phyloP scores from a whole-genome alignment of 2,797 vertebrate species.

The Ptychadena robeensis region DNA sequence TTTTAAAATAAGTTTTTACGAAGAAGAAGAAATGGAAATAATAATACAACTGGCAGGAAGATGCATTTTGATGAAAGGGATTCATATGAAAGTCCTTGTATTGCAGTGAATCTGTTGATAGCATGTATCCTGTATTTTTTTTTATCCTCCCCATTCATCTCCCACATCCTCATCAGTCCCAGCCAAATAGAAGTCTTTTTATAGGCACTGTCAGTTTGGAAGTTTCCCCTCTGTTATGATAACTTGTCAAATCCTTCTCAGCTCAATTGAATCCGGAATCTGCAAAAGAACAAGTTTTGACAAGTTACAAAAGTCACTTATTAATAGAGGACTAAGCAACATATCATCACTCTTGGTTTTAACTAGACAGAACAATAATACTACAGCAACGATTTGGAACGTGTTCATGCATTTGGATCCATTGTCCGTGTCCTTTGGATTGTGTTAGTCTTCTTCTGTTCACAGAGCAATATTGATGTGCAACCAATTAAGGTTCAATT shows the following conservation, averaged over 20 bases:
- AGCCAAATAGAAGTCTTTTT: conserved; percentile 45
- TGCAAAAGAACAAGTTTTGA: conserved; percentile 54
- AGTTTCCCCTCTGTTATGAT: conserved; percentile 52
- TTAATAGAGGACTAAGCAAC: conserved; percentile 26
- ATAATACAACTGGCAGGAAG: too few relatives aligned
- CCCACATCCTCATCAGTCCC: conserved; percentile 33
- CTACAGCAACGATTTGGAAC: not conserved
- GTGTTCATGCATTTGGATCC: not conserved
- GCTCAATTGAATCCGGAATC: conserved; percentile 46
- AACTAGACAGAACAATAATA: conserved; percentile 5
- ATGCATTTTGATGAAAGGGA: too few relatives aligned
- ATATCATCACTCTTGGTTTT: conserved; percentile 15
- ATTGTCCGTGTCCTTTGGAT: not conserved
- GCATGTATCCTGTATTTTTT: not conserved
- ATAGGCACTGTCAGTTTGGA: conserved; percentile 54
- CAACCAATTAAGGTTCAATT: not conserved
- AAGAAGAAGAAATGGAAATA: too few relatives aligned
- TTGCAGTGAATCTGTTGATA: not conserved
- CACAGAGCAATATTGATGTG: not conserved
- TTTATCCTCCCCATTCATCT: not conserved
- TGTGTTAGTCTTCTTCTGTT: not conserved
- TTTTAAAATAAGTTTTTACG: too few relatives aligned
- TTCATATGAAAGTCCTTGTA: not conserved
- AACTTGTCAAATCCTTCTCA: conserved; percentile 49
- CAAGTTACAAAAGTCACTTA: conserved; percentile 51